phyloP scores from a whole-genome alignment of 2,113 vertebrate genomes.

The Oceanodroma tethys region DNA sequence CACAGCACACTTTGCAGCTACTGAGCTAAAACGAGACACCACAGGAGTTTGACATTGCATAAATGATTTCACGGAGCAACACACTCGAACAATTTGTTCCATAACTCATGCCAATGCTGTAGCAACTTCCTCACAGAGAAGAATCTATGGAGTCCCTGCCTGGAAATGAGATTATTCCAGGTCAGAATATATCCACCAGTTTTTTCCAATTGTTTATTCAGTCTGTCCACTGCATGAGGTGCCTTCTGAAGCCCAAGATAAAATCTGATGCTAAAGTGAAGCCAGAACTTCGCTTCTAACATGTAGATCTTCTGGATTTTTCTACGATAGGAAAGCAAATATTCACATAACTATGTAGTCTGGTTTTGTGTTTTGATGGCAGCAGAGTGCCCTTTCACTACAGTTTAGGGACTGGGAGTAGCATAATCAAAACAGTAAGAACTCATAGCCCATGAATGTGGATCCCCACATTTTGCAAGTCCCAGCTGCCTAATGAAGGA shows the following conservation, averaged over 20 bases:
- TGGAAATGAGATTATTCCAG: background rate
- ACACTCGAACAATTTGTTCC: background rate
- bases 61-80: background rate
- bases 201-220: background rate
- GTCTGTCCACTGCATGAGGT: background rate
- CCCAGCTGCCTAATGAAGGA: background rate
- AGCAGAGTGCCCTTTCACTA: background rate
- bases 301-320: background rate
- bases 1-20: background rate
- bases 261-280: background rate
- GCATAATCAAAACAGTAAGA: background rate
- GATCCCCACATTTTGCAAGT: background rate
- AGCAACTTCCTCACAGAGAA: background rate
- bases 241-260: background rate
- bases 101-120: background rate
- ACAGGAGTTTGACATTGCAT: background rate
- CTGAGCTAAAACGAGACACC: accelerated
- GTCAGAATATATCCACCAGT: background rate
- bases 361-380: background rate
- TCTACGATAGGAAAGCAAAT: background rate
- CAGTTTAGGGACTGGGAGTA: background rate
- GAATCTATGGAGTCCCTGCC: background rate
- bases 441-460: background rate
- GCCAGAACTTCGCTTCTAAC: background rate
- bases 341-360: background rate